Conservation (phyloP, 2,888 invertebrate genomes). For the Gandaritis pyraliata region DNA sequence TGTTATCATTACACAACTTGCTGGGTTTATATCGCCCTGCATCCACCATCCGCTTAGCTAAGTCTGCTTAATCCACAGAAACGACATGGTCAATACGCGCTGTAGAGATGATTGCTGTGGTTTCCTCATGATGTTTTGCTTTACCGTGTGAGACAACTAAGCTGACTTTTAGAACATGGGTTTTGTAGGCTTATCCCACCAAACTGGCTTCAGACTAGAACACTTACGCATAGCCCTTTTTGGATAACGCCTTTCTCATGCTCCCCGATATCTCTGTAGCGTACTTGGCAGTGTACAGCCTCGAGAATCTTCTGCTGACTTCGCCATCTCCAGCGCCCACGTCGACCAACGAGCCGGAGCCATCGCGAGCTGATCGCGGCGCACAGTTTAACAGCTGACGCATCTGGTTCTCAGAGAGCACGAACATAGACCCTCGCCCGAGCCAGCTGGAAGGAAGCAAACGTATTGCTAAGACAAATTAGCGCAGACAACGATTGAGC, state of each 20-base stretch:
- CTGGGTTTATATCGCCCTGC: too few species aligned
- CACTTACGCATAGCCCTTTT: conserved; percentile 90
- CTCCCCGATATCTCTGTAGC: conserved; percentile 96
- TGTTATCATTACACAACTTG: too few species aligned
- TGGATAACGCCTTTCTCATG: conserved; percentile 92
- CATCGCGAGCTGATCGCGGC: conserved; percentile 38
- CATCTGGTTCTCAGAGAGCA: conserved; percentile 94
- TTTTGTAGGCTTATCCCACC: too few species aligned
- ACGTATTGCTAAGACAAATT: conserved; percentile 10
- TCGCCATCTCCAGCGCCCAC: conserved; percentile 98
- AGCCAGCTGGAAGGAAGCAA: conserved; percentile 85
- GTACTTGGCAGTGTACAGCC: conserved; percentile 89
- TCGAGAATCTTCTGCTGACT: conserved; percentile 92
- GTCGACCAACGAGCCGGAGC: conserved; percentile 86
- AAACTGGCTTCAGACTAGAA: background rate
- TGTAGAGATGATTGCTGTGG: too few species aligned
- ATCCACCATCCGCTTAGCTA: too few species aligned
- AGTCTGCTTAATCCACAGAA: too few species aligned
- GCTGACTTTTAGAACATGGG: too few species aligned
- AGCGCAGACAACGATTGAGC: conserved; percentile 5
- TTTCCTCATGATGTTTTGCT: too few species aligned
- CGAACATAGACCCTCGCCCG: conserved; percentile 98
- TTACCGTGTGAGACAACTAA: too few species aligned
- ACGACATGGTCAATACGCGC: too few species aligned
- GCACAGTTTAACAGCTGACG: conserved; percentile 83